These are phyloP conservation scores for Cinclus cinclus DNA, from an alignment of 2,113 vertebrate species.

Conservation along the genomic window DNA sequence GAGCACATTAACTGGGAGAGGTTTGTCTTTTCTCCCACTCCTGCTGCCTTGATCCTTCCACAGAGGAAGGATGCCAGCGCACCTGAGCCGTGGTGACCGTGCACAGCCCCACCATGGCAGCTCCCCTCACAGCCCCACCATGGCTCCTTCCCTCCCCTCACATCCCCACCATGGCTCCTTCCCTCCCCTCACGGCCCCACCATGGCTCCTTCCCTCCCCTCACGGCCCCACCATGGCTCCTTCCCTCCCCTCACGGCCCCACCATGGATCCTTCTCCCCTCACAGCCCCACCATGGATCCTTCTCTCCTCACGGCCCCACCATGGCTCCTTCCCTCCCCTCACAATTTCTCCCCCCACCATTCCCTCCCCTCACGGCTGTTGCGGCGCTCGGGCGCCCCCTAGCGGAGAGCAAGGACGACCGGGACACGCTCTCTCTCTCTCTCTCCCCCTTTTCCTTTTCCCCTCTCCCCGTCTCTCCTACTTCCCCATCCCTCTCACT, in stretches of 20 bases:
- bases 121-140: neutral
- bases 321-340: neutral
- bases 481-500: neutral
- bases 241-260: neutral
- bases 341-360: too few relatives aligned
- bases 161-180: neutral
- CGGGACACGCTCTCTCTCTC: neutral
- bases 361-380: neutral
- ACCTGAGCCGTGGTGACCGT: slow-evolving; percentile 86
- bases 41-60: fast-evolving
- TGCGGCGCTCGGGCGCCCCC: neutral
- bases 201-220: too few relatives aligned
- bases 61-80: neutral
- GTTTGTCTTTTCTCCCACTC: fast-evolving
- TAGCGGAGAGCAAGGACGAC: neutral
- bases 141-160: neutral
- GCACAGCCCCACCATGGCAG: slow-evolving; percentile 42
- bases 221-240: neutral
- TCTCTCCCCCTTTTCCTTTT: too few relatives aligned
- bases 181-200: too few relatives aligned
- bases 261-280: too few relatives aligned
- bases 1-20: neutral
- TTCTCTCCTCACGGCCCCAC: neutral
- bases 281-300: too few relatives aligned
- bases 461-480: neutral